Conservation (phyloP, 2,888 invertebrate species). For the Autographa pulchrina region DNA sequence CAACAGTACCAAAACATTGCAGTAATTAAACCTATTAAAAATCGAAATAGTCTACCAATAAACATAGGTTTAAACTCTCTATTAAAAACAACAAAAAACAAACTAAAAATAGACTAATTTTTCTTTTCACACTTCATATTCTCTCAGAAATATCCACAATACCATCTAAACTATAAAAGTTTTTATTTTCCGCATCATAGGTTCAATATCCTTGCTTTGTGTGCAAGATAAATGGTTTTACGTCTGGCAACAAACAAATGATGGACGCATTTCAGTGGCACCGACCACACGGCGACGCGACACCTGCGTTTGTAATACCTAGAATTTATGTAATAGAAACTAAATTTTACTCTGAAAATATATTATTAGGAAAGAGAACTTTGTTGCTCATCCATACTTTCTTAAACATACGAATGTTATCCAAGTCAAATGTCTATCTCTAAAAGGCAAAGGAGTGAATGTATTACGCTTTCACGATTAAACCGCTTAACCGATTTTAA, state of each 20-base stretch:
- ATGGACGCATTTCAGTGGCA: slow-evolving; percentile 5
- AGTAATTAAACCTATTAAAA: background rate
- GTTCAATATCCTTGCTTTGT: background rate
- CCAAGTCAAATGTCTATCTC: too few species aligned
- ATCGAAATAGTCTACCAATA: background rate
- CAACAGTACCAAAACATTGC: background rate
- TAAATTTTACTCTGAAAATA: too few species aligned
- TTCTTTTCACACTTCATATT: too few species aligned
- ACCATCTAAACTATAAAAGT: background rate
- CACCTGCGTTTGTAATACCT: background rate
- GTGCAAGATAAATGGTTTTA: slow-evolving; percentile 1
- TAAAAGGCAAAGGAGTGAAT: too few species aligned
- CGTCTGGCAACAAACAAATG: slow-evolving; percentile 5
- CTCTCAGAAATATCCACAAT: background rate
- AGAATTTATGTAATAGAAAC: background rate
- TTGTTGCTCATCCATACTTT: too few species aligned
- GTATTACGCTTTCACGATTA: too few species aligned
- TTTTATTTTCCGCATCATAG: background rate
- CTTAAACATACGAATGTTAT: too few species aligned
- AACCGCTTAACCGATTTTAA: too few species aligned
- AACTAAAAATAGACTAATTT: background rate
- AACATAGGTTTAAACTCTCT: too few species aligned
- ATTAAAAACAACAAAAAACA: background rate
- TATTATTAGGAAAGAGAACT: too few species aligned
- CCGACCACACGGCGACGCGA: background rate